Evolutionary conservation across 2,113 vertebrate species (phyloP).

Genomic region (Irena cyanogastra): DNA sequence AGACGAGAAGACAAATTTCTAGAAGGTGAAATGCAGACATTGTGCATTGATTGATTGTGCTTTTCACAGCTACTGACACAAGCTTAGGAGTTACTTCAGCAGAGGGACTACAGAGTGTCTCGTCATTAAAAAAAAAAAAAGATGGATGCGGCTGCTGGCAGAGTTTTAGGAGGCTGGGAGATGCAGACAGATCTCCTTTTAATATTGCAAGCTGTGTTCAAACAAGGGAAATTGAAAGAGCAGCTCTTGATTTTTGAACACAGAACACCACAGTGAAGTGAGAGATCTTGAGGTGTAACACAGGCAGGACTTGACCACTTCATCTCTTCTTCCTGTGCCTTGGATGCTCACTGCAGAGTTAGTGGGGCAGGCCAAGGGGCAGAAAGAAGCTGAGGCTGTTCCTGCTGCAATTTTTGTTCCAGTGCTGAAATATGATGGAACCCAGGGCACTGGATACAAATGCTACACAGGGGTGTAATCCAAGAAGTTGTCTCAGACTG

Average conservation of each 20-base stretch:
- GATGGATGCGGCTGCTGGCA: neutral
- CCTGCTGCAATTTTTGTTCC: neutral
- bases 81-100: neutral
- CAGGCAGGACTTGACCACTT: neutral
- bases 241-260: neutral
- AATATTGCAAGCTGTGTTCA: neutral
- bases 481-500: neutral
- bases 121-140: neutral
- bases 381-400: neutral
- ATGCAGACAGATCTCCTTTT: neutral
- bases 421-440: neutral
- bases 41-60: neutral
- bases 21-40: neutral
- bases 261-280: neutral
- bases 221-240: neutral
- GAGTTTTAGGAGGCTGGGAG: neutral
- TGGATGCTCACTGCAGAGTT: neutral
- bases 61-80: neutral
- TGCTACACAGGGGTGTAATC: neutral
- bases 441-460: neutral
- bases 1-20: neutral
- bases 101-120: neutral
- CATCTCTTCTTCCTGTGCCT: neutral
- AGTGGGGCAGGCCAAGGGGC: neutral
- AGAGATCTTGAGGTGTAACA: neutral